Percentiles rank a stretch among this genome's conserved stretches.
These are phyloP conservation scores for Cochlearius cochlearius DNA, from an alignment of 2,113 vertebrate species.

Conservation along the genomic window DNA sequence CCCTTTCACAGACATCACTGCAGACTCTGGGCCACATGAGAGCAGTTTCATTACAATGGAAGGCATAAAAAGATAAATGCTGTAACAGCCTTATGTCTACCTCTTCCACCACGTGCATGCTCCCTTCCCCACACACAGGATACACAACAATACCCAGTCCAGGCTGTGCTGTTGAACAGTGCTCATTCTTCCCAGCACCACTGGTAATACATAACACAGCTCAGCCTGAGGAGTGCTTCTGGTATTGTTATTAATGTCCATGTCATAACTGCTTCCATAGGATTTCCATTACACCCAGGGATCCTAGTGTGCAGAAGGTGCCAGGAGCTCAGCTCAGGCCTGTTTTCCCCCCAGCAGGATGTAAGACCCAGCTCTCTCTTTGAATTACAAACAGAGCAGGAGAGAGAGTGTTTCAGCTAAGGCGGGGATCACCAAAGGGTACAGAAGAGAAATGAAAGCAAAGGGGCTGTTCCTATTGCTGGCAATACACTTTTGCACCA, in stretches of 20 bases:
- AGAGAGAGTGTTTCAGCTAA: neutral
- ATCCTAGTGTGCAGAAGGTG: neutral
- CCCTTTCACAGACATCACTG: neutral
- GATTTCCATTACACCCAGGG: neutral
- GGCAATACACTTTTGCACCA: neutral
- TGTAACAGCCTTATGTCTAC: neutral
- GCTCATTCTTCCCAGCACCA: neutral
- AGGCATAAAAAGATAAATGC: neutral
- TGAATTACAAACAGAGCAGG: neutral
- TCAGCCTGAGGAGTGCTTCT: neutral
- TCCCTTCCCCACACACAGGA: neutral
- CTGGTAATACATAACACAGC: neutral
- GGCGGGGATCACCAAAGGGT: neutral
- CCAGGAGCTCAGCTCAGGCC: neutral
- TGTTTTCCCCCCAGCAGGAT: neutral
- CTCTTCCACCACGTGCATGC: neutral
- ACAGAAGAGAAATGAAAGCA: neutral
- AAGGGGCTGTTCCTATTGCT: neutral
- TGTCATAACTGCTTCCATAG: neutral
- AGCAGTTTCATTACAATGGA: neutral
- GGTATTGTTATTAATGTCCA: neutral
- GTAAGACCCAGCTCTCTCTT: neutral
- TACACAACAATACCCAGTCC: neutral
- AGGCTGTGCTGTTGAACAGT: neutral
- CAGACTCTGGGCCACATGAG: neutral